These are phyloP conservation scores for Alethe castanea DNA, from an alignment of 2,113 vertebrate species.

Conservation along the genomic window DNA sequence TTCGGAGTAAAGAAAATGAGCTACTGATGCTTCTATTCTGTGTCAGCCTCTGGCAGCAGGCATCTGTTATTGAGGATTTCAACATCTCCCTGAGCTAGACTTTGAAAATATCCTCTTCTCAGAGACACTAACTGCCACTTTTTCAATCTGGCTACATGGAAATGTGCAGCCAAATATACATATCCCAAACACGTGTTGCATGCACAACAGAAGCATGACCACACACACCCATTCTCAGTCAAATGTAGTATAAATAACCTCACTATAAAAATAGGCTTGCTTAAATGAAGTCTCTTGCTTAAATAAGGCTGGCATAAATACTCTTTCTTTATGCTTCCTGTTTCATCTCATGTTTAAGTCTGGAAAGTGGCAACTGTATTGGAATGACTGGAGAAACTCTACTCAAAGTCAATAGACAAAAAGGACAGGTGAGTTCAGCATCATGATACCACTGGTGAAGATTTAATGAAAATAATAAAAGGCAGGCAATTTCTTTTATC, in stretches of 20 bases:
- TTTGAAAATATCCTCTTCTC: background rate
- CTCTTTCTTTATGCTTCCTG: background rate
- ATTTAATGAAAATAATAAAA: background rate
- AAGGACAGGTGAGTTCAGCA: background rate
- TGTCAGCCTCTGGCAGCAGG: background rate
- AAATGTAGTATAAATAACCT: background rate
- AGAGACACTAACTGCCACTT: background rate
- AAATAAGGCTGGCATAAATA: conserved; percentile 12
- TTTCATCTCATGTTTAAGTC: background rate
- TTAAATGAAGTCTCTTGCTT: conserved; percentile 35
- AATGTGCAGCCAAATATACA: conserved; percentile 4
- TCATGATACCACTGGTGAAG: background rate
- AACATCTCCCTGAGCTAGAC: background rate
- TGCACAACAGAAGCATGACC: conserved; percentile 5
- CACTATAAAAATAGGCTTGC: background rate
- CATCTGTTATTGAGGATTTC: background rate
- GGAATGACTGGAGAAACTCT: background rate
- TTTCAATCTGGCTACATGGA: background rate
- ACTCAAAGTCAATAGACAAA: background rate
- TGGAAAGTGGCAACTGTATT: background rate
- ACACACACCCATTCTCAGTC: conserved; percentile 1
- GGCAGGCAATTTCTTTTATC: background rate
- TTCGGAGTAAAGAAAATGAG: background rate
- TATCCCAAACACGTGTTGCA: background rate
- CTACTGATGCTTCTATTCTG: background rate